Conservation (phyloP, 1,140 invertebrate species). For the Bombus ignitus region DNA sequence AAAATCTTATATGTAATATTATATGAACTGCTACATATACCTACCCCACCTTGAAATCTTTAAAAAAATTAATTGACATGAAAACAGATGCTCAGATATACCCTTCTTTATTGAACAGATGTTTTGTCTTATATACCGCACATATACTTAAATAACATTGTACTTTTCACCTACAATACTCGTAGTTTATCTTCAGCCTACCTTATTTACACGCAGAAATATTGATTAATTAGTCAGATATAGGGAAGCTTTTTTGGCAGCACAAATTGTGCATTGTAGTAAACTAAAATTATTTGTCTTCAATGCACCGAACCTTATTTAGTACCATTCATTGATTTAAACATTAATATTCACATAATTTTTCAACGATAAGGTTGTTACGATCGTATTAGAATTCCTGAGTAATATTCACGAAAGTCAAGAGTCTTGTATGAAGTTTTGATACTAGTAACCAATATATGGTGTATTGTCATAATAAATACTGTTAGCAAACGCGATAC, state of each 20-base stretch:
- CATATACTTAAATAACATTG: slow-evolving; percentile 71
- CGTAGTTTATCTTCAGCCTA: slow-evolving; percentile 30
- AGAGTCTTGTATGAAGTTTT: slow-evolving; percentile 34
- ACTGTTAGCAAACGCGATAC: slow-evolving; percentile 54
- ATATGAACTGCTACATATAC: neutral
- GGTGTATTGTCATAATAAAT: slow-evolving; percentile 66
- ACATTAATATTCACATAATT: neutral
- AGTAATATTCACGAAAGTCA: slow-evolving; percentile 34
- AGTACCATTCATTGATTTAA: neutral
- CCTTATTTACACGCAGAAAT: slow-evolving; percentile 47
- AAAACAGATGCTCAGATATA: slow-evolving; percentile 28
- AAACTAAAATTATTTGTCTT: slow-evolving; percentile 13
- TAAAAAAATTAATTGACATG: neutral
- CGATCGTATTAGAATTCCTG: slow-evolving; percentile 31
- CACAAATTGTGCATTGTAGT: slow-evolving; percentile 66
- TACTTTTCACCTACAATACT: slow-evolving; percentile 70
- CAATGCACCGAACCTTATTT: slow-evolving; percentile 16
- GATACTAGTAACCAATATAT: slow-evolving; percentile 9
- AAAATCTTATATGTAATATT: slow-evolving; percentile 8
- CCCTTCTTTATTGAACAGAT: slow-evolving; percentile 64
- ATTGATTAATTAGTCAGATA: slow-evolving; percentile 31
- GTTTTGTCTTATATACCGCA: slow-evolving; percentile 56
- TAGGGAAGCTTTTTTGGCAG: slow-evolving; percentile 69
- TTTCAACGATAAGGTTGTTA: neutral
- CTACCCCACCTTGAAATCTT: neutral